Conservation (phyloP, 2,797 vertebrate genomes). For the Melanotaenia maccullochi region DNA sequence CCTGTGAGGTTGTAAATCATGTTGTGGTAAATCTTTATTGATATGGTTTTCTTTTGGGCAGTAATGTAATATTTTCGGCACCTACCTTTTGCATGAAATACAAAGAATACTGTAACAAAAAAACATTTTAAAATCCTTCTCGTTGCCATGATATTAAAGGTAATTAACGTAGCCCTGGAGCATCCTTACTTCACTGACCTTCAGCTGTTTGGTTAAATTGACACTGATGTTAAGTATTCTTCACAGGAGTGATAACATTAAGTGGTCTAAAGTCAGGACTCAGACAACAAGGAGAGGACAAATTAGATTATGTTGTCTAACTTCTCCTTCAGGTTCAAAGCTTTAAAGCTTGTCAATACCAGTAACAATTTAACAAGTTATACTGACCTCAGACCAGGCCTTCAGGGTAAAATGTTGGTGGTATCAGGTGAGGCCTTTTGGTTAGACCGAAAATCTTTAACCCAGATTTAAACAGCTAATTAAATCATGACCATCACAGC, state of each 20-base stretch:
- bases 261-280: constrained; percentile 11
- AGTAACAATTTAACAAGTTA: constrained; percentile 21
- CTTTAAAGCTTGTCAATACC: constrained; percentile 34
- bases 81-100: too few relatives aligned
- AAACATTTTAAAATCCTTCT: neutral
- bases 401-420: constrained; percentile 8
- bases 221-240: constrained; percentile 58
- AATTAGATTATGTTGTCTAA: constrained; percentile 56
- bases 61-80: neutral
- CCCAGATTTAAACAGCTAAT: constrained; percentile 9
- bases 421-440: constrained; percentile 9
- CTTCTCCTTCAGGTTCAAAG: constrained; percentile 38
- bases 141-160: constrained; percentile 7
- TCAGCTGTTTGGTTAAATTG: constrained; percentile 49
- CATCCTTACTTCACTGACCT: constrained; percentile 49
- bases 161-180: constrained; percentile 13
- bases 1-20: neutral
- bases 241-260: constrained; percentile 46
- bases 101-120: neutral
- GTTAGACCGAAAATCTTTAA: constrained; percentile 32
- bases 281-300: constrained; percentile 28
- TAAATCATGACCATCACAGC: neutral
- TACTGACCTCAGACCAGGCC: constrained; percentile 17
- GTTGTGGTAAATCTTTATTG: neutral
- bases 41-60: neutral